Percentiles rank a stretch among this genome's conserved stretches.
These are phyloP conservation scores for Penelope pileata DNA, from an alignment of 2,113 vertebrate species.

Conservation along the genomic window DNA sequence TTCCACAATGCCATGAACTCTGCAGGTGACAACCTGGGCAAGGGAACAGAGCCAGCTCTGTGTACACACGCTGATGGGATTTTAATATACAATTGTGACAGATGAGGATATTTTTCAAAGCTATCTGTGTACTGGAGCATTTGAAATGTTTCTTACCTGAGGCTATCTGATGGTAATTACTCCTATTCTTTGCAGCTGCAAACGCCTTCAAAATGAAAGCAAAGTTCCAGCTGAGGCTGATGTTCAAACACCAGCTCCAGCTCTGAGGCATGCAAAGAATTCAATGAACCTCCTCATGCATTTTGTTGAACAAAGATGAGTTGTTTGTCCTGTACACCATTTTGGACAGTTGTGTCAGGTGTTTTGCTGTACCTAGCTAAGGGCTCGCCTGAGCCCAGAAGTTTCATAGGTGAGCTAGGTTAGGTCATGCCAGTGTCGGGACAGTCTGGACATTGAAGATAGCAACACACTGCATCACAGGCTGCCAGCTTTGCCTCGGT, in stretches of 20 bases:
- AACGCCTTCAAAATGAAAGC: conserved; percentile 30
- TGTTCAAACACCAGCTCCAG: not conserved
- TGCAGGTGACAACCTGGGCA: conserved; percentile 19
- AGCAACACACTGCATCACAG: not conserved
- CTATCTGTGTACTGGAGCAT: not conserved
- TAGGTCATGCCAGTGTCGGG: not conserved
- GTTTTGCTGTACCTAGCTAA: not conserved
- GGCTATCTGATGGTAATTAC: conserved; percentile 19
- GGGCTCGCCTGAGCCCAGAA: not conserved
- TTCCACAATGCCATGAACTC: not conserved
- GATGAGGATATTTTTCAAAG: conserved; percentile 28
- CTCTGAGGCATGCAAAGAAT: not conserved
- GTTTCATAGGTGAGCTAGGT: not conserved
- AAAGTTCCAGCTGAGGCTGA: not conserved
- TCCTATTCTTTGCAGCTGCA: conserved; percentile 24
- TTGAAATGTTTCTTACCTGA: conserved; percentile 57
- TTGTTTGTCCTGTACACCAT: not conserved
- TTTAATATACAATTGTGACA: not conserved
- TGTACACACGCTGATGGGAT: not conserved
- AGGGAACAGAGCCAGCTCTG: conserved; percentile 19
- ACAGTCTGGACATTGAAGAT: not conserved
- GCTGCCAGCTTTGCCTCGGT: not conserved
- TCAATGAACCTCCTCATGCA: not conserved
- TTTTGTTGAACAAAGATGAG: conserved; percentile 1
- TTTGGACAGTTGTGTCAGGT: not conserved